phyloP scores from a whole-genome alignment of 2,113 vertebrate genomes.

The Sakesphorus luctuosus region DNA sequence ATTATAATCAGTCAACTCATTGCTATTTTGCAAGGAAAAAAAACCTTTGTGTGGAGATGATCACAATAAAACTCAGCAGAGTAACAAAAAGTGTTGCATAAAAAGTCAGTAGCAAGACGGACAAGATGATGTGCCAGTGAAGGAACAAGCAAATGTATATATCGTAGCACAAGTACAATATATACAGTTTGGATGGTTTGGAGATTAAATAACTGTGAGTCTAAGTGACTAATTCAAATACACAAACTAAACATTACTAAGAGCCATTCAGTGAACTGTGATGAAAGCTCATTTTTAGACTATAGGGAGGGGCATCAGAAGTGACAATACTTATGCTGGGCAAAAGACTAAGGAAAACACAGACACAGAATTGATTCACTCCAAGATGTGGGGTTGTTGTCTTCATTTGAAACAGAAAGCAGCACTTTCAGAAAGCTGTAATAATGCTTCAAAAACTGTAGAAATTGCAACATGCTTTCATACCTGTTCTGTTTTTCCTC shows the following conservation, averaged over 20 bases:
- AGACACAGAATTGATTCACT: background rate
- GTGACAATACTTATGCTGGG: background rate
- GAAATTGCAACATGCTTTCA: background rate
- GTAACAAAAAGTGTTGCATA: background rate
- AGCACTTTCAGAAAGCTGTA: background rate
- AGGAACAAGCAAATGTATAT: background rate
- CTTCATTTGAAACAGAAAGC: background rate
- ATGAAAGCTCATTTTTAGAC: background rate
- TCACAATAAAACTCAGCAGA: background rate
- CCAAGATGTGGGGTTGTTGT: background rate
- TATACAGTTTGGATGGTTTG: background rate
- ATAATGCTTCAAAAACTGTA: background rate
- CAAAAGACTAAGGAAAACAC: background rate
- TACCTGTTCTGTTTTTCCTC: conserved; percentile 97
- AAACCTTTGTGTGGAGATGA: background rate
- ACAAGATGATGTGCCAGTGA: background rate
- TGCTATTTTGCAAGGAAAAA: background rate
- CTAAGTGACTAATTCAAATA: background rate
- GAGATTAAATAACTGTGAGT: background rate
- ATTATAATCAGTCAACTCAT: background rate
- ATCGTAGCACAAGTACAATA: background rate
- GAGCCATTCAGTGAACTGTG: accelerated
- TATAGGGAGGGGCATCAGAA: background rate
- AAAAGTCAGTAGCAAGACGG: background rate
- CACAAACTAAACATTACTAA: background rate